A percentile compares a stretch with the other conserved stretches of the same genome.
phyloP scores from a whole-genome alignment of 1,140 invertebrate genomes.

The Cydia splendana region DNA sequence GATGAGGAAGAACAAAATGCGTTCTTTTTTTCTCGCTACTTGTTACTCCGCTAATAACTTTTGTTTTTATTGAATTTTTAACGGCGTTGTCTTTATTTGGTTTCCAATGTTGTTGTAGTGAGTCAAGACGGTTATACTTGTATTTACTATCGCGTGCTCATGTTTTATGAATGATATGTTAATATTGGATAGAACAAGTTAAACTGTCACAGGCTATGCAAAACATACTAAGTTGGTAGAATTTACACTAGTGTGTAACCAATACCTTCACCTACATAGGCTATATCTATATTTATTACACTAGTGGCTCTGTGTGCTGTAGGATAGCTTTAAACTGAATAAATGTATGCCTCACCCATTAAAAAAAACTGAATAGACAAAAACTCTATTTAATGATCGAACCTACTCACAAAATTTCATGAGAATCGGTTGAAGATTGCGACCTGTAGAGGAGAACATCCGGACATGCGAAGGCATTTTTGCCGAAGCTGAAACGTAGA shows the following conservation, averaged over 20 bases:
- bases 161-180: constrained; percentile 22
- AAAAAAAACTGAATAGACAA: too few species aligned
- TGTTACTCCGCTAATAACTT: constrained; percentile 1
- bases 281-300: neutral
- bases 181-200: constrained; percentile 20
- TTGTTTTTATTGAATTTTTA: constrained; percentile 18
- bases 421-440: too few species aligned
- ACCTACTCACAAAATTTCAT: too few species aligned
- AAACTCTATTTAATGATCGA: too few species aligned
- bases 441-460: too few species aligned
- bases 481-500: too few species aligned
- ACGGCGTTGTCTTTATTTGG: neutral
- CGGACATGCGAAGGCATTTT: too few species aligned
- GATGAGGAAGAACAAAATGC: constrained; percentile 17
- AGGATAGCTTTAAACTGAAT: too few species aligned
- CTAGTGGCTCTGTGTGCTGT: too few species aligned
- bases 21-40: neutral
- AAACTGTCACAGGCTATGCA: constrained; percentile 8
- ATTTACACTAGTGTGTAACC: too few species aligned
- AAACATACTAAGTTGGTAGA: neutral
- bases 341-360: too few species aligned
- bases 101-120: constrained; percentile 16
- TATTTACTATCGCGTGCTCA: neutral
- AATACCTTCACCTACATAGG: too few species aligned
- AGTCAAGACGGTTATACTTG: constrained; percentile 7